Evolutionary conservation across 1,140 invertebrate genomes (phyloP), one percentile per base, ranked within the genome.

Genomic region (Spodoptera litura): DNA sequence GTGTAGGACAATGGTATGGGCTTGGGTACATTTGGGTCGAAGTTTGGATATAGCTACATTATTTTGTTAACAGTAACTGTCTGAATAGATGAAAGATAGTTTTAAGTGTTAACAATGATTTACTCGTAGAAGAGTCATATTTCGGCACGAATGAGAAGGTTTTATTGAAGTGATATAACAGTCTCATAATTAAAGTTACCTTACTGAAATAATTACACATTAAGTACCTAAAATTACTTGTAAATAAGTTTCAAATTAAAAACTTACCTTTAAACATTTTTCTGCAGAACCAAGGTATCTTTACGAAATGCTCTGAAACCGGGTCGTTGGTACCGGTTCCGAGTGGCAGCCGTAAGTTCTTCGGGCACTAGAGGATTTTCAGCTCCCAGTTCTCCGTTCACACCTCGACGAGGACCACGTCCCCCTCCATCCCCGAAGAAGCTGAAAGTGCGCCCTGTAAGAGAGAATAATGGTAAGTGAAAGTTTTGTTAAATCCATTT

Each of bases 251-350:
- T 20, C 0, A 20, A 20, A 20, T 0, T 20, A 20, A 20, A 20
- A 20, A 20, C 20, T 20, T 20, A 20, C 20, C 20, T 20, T 20
- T 20, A 20, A 20, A 20, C 20, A 20, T 52, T 13, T 81, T 56
- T 55, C 85, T 72, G 10, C 78, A 95, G 95, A 74, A 94, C 95
- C 0, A 95, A 95, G 78, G 95, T 95, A 9, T 95, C 95, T 2
- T 92, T 97, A 10, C 95, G 95, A 13, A 94, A 95, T 71, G 85
- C 95, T 51, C 88, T 97, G 59, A 96, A 96, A 83, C 96, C 96
- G 0, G 97, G 97, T 15, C 95, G 96, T 15, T 97, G 97, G 97
- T 98, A 97, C 88, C 96, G 97, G 85, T 97, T 97, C 84, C 95
- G 97, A 35, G 96, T 97, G 2, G 97, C 97, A 0, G 96, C 97